Percentiles rank a stretch among this genome's conserved stretches.
These are phyloP conservation scores for Tichodroma muraria DNA, from an alignment of 2,113 vertebrate species.

Conservation along the genomic window DNA sequence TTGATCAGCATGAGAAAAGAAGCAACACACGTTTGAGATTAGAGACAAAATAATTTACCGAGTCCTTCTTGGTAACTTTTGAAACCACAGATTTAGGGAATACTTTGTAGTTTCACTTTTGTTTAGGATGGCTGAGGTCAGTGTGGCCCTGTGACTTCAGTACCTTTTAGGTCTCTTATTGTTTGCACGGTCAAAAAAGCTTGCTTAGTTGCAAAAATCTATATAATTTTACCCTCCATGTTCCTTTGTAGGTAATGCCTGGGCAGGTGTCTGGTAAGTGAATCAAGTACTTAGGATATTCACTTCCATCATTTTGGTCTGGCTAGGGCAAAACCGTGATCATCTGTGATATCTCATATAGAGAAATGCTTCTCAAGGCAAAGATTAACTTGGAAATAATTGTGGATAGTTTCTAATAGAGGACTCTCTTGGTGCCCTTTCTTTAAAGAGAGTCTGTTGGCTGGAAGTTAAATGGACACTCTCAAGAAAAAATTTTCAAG, in stretches of 20 bases:
- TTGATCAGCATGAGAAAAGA: not conserved
- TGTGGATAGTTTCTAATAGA: not conserved
- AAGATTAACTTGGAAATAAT: not conserved
- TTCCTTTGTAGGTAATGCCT: not conserved
- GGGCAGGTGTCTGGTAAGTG: not conserved
- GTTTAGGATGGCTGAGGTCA: not conserved
- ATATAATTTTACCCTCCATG: rapidly evolving
- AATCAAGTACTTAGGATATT: not conserved
- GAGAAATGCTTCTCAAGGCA: not conserved
- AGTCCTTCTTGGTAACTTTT: not conserved
- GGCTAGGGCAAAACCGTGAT: not conserved
- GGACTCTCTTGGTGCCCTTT: not conserved
- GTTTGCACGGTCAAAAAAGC: not conserved
- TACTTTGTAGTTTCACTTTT: not conserved
- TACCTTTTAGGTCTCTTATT: not conserved
- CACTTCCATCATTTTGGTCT: not conserved
- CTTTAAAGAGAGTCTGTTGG: not conserved
- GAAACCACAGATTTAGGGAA: not conserved
- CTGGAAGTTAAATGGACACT: not conserved
- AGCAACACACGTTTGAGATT: not conserved
- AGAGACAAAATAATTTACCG: not conserved
- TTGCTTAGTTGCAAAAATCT: not conserved
- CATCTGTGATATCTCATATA: not conserved
- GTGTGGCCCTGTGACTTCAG: not conserved
- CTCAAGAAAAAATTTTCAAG: not conserved